Evolutionary conservation across 2,888 invertebrate species (phyloP), one percentile per base, ranked within the genome.

Genomic region (Coremacera marginata): DNA sequence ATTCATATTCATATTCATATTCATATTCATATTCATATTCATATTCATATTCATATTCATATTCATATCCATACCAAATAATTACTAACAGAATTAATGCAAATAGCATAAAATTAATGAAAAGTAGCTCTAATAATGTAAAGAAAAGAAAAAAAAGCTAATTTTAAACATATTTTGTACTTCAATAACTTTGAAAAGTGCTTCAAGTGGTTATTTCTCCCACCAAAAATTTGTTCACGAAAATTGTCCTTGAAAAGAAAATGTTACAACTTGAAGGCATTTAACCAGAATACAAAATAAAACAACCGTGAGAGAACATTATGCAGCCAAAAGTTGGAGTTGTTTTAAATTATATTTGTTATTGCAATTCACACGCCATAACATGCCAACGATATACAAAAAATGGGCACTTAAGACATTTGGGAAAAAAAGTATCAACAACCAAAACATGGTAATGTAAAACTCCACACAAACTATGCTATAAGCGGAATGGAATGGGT

Each of bases 331-430:
- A 49, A 68, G 22, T 51, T 68, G 68, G 51, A 68, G 68, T 68
- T 68, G 68, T 68, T 68, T 68, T 49, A 51, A 68, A 68, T 68
- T 68, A 27, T 68, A 68, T 68, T 68, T 68, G 68, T 44, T 22
- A 68, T 68, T 68, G 68, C 68, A 68, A 68, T 68, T 68, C 68
- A 37, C 55, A 71, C 57, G 71, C 60, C 65, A 65, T 52, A 19
- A 65, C 19, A 74, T 37, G 74, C 16, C 16, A 55, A 55, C 19
- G 14, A 31, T 9, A 63, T 25, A n/a, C 31, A 63, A 7, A n/a
- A 63, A 67, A 67, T 8, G 44, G 44, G n/a, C 22, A 37, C 34
- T 22, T 5, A 67, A 34, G 16, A 19, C 9, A 65, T n/a, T 8
- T 16, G 55, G 1, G 7, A 55, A 55, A 22, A 22, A 22, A 44